These are phyloP conservation scores for Oreochromis aureus DNA, from an alignment of 2,113 vertebrate genomes.

Conservation along the genomic window DNA sequence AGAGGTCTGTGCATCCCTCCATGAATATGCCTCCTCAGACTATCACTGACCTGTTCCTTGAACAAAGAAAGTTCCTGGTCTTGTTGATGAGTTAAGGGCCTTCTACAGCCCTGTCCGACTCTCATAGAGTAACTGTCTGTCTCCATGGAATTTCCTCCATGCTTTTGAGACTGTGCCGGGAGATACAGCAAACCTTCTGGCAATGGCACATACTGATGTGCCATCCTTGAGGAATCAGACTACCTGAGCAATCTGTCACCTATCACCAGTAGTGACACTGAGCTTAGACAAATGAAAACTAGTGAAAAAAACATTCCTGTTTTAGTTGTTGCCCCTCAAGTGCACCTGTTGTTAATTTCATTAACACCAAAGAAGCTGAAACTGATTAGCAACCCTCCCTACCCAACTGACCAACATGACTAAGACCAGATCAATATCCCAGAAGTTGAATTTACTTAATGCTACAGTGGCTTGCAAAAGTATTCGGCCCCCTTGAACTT, in stretches of 20 bases:
- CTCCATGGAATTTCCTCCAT: neutral
- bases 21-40: neutral
- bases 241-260: neutral
- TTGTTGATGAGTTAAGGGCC: neutral
- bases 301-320: fast-evolving
- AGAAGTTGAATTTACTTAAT: neutral
- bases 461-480: neutral
- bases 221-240: fast-evolving
- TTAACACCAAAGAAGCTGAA: neutral
- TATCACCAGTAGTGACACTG: neutral
- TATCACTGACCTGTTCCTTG: neutral
- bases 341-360: neutral
- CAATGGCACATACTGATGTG: neutral
- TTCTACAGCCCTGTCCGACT: neutral
- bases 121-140: neutral
- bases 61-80: fast-evolving
- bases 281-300: neutral
- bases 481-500: too few relatives aligned
- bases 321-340: neutral
- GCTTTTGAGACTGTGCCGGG: neutral
- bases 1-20: neutral
- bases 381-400: neutral
- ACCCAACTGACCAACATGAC: neutral
- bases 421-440: neutral
- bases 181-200: neutral